These are phyloP conservation scores for Trinorchestia longiramus DNA, from an alignment of 1,140 invertebrate genomes.

Conservation along the genomic window DNA sequence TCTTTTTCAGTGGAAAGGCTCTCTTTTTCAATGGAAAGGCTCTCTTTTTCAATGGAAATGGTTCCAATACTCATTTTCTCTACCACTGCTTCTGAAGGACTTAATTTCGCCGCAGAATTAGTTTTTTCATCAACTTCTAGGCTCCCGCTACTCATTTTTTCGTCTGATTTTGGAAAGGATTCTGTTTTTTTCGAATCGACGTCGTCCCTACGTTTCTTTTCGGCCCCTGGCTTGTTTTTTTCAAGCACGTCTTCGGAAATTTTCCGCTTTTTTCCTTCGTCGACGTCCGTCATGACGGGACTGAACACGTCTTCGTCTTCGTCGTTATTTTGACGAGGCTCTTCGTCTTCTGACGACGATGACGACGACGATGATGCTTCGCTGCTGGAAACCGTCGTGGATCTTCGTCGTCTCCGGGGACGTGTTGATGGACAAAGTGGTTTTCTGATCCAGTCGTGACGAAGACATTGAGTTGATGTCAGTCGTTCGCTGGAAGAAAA, in stretches of 20 bases:
- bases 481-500: slow-evolving; percentile 38
- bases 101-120: neutral
- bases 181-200: neutral
- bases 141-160: slow-evolving; percentile 17
- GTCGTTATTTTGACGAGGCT: neutral
- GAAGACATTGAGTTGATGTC: slow-evolving; percentile 54
- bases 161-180: neutral
- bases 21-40: no score
- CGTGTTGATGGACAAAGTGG: neutral
- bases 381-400: neutral
- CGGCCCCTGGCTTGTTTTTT: neutral
- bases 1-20: neutral
- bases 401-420: neutral
- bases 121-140: neutral
- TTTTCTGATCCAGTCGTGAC: slow-evolving; percentile 56
- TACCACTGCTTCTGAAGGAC: neutral
- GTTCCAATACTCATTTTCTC: neutral
- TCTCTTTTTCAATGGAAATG: neutral
- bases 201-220: slow-evolving; percentile 30
- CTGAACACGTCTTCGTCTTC: slow-evolving; percentile 35
- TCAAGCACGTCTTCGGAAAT: slow-evolving; percentile 43
- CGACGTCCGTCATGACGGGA: neutral
- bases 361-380: neutral
- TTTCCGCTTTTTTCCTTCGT: slow-evolving; percentile 44
- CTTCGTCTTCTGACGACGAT: neutral